Percentiles rank a stretch among this genome's conserved stretches.
phyloP scores from a whole-genome alignment of 2,888 invertebrate species.

The Leucoptera coffeella region DNA sequence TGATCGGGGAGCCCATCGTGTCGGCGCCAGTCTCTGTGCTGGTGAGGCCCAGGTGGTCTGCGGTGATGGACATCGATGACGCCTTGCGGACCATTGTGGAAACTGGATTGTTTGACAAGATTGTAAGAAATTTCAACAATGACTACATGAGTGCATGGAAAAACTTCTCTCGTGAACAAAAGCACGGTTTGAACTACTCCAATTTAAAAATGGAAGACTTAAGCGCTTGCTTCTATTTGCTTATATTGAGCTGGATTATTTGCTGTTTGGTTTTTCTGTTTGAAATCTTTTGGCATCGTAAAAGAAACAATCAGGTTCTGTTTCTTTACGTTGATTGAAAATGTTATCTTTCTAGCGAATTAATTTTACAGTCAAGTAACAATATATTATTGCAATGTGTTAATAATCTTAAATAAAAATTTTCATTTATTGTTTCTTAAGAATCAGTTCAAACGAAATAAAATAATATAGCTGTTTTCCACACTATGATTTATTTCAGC shows the following conservation, averaged over 20 bases:
- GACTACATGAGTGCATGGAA: no score
- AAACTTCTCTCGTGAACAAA: no score
- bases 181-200: slow-evolving; percentile 4
- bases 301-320: no score
- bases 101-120: slow-evolving; percentile 13
- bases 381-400: no score
- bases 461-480: no score
- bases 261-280: slow-evolving; percentile 12
- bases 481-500: no score
- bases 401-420: no score
- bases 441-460: no score
- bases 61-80: slow-evolving; percentile 11
- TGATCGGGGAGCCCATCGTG: slow-evolving; percentile 12
- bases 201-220: slow-evolving; percentile 13
- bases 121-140: slow-evolving; percentile 5
- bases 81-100: slow-evolving; percentile 12
- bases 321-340: no score
- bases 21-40: slow-evolving; percentile 11
- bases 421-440: no score
- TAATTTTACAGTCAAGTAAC: no score
- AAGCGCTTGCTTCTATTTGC: slow-evolving; percentile 16
- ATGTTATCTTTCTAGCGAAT: no score
- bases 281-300: slow-evolving; percentile 16
- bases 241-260: slow-evolving; percentile 12
- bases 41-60: slow-evolving; percentile 25